Percentiles rank a stretch among this genome's conserved stretches.
Conservation (phyloP, 2,797 vertebrate species). For the Phalloptychus januarius region DNA sequence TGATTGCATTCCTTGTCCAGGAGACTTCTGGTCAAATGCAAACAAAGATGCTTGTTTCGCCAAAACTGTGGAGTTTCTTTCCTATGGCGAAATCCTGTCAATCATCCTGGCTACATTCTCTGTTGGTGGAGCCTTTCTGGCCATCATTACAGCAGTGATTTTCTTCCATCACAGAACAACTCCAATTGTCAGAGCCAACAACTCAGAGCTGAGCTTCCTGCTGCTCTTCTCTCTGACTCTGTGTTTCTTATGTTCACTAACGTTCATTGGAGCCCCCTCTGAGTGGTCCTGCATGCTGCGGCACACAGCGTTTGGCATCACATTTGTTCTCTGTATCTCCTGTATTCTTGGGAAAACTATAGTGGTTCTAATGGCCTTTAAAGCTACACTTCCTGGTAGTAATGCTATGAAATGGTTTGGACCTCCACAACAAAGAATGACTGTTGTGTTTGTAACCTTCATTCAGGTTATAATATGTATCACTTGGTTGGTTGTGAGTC, state of each 20-base stretch:
- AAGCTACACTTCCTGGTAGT: too few relatives aligned
- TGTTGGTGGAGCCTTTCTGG: slow-evolving; percentile 53
- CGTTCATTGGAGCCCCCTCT: slow-evolving; percentile 47
- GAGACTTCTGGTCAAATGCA: slow-evolving; percentile 70
- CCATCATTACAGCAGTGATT: slow-evolving; percentile 37
- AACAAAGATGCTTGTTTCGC: slow-evolving; percentile 53
- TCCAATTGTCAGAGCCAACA: slow-evolving; percentile 69
- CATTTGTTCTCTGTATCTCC: too few relatives aligned
- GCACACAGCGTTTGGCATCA: neutral
- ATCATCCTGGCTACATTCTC: slow-evolving; percentile 63
- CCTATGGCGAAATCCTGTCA: slow-evolving; percentile 68
- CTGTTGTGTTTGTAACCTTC: too few relatives aligned
- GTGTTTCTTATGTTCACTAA: neutral
- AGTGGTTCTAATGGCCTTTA: too few relatives aligned
- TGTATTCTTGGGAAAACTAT: too few relatives aligned
- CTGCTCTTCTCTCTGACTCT: neutral
- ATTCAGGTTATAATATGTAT: too few relatives aligned
- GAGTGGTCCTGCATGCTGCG: neutral
- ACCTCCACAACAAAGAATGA: too few relatives aligned
- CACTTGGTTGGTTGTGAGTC: too few relatives aligned
- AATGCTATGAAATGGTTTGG: too few relatives aligned
- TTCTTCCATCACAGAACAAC: slow-evolving; percentile 28
- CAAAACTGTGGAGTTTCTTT: slow-evolving; percentile 74
- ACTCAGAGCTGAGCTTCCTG: slow-evolving; percentile 71
- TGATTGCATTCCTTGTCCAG: slow-evolving; percentile 62